Evolutionary conservation across 2,888 invertebrate species (phyloP).

Genomic region (Cosmopolites sordidus): DNA sequence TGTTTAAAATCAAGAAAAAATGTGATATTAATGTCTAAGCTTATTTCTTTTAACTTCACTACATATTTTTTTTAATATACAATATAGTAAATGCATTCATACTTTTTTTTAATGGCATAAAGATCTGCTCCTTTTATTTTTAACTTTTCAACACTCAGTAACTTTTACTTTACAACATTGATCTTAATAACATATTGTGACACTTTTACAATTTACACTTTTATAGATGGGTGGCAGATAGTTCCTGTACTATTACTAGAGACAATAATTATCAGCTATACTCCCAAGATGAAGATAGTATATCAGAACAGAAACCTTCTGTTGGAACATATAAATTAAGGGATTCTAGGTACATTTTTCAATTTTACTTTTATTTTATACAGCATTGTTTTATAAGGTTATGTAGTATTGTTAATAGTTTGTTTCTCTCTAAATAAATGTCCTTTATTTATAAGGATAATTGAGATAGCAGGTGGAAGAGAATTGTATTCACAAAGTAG

Average conservation of each 20-base stretch:
- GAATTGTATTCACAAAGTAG: constrained; percentile 80
- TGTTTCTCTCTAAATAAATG: not conserved
- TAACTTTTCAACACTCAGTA: not conserved
- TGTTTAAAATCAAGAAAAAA: too few relatives aligned
- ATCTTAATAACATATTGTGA: too few relatives aligned
- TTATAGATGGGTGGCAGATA: constrained; percentile 47
- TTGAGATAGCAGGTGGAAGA: constrained; percentile 75
- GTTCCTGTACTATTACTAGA: constrained; percentile 38
- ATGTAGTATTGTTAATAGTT: not conserved
- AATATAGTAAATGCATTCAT: not conserved
- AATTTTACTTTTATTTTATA: constrained; percentile 5
- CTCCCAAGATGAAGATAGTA: constrained; percentile 49
- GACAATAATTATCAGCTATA: constrained; percentile 24
- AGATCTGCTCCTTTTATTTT: not conserved
- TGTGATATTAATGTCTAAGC: too few relatives aligned
- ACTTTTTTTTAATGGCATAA: not conserved
- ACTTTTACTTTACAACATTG: too few relatives aligned
- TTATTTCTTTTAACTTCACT: too few relatives aligned
- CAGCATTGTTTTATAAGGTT: constrained; percentile 2
- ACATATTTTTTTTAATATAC: too few relatives aligned
- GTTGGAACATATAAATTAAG: constrained; percentile 65
- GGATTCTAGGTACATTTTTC: constrained; percentile 61
- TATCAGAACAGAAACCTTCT: constrained; percentile 51
- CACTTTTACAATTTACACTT: not conserved
- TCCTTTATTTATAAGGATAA: constrained; percentile 52